A percentile compares a stretch with the other conserved stretches of the same genome.
These are phyloP conservation scores for Hirundichthys speculiger DNA, from an alignment of 2,113 vertebrate genomes.

Conservation along the genomic window DNA sequence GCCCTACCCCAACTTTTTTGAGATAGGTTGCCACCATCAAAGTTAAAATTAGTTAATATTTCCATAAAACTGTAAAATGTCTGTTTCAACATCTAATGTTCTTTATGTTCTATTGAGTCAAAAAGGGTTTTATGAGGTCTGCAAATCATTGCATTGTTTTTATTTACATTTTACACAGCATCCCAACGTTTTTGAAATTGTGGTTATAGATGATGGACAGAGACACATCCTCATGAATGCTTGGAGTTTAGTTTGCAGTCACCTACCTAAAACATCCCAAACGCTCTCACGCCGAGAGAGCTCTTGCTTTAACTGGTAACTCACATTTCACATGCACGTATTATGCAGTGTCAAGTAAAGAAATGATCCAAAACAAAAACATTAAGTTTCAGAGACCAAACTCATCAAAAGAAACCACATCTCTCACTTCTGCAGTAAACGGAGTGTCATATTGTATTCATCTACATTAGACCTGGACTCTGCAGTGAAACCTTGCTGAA, in stretches of 20 bases:
- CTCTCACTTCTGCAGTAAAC: neutral
- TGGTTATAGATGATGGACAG: neutral
- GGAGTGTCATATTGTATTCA: no score
- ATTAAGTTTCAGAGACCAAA: constrained; percentile 22
- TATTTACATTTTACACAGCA: no score
- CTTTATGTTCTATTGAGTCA: no score
- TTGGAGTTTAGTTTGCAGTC: neutral
- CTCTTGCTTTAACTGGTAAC: neutral
- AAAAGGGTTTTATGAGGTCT: no score
- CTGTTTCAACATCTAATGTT: no score
- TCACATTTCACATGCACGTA: neutral
- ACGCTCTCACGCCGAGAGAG: neutral
- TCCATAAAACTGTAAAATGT: no score
- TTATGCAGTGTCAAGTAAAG: neutral
- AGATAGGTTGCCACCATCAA: no score
- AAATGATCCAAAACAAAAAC: constrained; percentile 1
- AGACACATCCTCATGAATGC: neutral
- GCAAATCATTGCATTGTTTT: no score
- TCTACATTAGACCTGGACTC: no score
- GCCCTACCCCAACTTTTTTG: no score
- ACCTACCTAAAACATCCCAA: neutral
- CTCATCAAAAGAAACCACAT: constrained; percentile 9
- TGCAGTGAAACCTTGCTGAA: neutral
- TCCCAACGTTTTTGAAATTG: no score
- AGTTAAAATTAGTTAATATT: no score